Conservation (phyloP, 2,888 invertebrate species). For the Ceriagrion tenellum region DNA sequence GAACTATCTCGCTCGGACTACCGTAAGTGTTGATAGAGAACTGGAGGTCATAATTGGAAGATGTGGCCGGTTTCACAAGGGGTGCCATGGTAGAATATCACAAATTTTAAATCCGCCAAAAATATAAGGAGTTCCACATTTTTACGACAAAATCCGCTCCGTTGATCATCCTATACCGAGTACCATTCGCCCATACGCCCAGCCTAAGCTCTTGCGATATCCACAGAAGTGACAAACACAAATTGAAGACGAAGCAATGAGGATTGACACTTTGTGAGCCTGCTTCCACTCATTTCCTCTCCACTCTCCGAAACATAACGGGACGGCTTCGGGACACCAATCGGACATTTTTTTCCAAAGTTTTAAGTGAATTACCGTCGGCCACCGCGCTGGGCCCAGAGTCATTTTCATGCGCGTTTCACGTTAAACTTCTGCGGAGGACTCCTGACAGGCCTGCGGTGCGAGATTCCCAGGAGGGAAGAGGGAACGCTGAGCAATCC, state of each 20-base stretch:
- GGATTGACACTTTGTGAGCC: neutral
- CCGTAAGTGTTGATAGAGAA: too few species aligned
- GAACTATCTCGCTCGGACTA: too few species aligned
- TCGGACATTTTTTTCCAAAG: neutral
- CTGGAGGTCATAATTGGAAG: too few species aligned
- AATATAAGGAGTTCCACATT: too few species aligned
- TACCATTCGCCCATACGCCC: too few species aligned
- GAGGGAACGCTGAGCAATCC: neutral
- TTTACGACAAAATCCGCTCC: too few species aligned
- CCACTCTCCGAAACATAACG: neutral
- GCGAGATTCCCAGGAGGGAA: neutral
- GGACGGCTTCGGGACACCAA: neutral
- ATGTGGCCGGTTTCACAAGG: too few species aligned
- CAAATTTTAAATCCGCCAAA: too few species aligned
- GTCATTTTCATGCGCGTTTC: neutral
- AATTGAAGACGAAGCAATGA: neutral
- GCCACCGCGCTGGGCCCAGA: neutral
- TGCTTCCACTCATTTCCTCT: neutral
- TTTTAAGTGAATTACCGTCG: neutral
- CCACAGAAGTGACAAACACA: neutral
- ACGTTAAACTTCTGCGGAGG: neutral
- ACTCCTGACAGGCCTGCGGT: neutral
- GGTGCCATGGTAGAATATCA: too few species aligned
- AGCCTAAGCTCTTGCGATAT: too few species aligned
- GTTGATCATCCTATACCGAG: too few species aligned